These are phyloP conservation scores for Cossypha caffra DNA, from an alignment of 2,797 vertebrate genomes.

Conservation along the genomic window DNA sequence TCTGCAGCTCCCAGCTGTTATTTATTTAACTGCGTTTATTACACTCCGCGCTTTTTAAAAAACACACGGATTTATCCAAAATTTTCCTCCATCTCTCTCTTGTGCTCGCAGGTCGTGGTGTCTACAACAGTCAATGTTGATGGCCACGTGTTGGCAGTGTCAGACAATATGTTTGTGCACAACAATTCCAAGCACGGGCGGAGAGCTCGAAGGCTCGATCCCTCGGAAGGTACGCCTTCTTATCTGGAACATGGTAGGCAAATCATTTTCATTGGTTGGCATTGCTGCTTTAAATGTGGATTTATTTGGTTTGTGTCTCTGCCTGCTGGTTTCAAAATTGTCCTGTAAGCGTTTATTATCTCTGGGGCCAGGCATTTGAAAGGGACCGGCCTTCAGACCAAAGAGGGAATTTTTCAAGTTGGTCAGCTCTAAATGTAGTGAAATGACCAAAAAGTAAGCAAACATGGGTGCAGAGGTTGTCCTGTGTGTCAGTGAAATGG, in stretches of 20 bases:
- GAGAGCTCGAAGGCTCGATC: conserved; percentile 94
- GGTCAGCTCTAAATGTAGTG: not conserved
- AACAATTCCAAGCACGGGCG: conserved; percentile 99
- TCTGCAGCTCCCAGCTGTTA: conserved; percentile 81
- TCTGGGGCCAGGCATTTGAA: not conserved
- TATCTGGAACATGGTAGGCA: conserved; percentile 97
- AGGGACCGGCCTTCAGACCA: not conserved
- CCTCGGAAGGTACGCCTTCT: conserved; percentile 93
- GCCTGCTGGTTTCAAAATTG: conserved; percentile 10
- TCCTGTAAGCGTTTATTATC: not conserved
- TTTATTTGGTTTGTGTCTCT: conserved; percentile 59
- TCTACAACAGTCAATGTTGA: conserved; percentile 98
- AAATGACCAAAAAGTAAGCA: not conserved
- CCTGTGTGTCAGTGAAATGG: not conserved
- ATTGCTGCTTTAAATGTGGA: conserved; percentile 74
- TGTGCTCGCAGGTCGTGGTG: conserved; percentile 89
- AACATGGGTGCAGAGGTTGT: not conserved
- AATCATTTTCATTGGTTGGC: conserved; percentile 80
- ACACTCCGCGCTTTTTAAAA: conserved; percentile 54
- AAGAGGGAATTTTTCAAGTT: not conserved
- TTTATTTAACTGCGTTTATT: conserved; percentile 82
- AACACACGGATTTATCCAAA: conserved; percentile 32
- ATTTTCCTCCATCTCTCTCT: conserved; percentile 66
- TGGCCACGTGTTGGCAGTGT: conserved; percentile 95
- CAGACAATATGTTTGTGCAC: conserved; percentile 99